A percentile compares a stretch with the other conserved stretches of the same genome.
These are phyloP conservation scores for Ophion costatus DNA, from an alignment of 2,888 invertebrate species.

Conservation along the genomic window DNA sequence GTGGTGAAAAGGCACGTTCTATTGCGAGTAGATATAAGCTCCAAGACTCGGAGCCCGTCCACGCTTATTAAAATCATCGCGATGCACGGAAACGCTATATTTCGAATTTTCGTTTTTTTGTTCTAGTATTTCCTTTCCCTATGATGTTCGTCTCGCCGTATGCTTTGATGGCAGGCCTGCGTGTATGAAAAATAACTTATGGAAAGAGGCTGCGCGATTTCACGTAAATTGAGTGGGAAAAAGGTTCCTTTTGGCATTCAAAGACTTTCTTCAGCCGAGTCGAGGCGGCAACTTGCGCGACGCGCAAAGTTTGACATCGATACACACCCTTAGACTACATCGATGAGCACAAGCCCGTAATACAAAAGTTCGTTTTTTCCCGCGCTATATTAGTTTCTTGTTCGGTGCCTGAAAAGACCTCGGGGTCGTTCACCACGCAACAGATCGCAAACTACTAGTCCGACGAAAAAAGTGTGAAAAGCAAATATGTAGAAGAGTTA, in stretches of 20 bases:
- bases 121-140: slow-evolving; percentile 7
- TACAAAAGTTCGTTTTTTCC: slow-evolving; percentile 36
- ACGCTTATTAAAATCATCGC: slow-evolving; percentile 12
- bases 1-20: background rate
- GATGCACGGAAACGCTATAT: slow-evolving; percentile 29
- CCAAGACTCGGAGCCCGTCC: slow-evolving; percentile 4
- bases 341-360: slow-evolving; percentile 54
- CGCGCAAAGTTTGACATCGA: slow-evolving; percentile 58
- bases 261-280: slow-evolving; percentile 32
- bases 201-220: slow-evolving; percentile 34
- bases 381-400: slow-evolving; percentile 13
- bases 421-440: too few relatives aligned
- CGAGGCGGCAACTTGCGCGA: slow-evolving; percentile 59
- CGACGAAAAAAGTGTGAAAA: too few relatives aligned
- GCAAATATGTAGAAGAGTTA: too few relatives aligned
- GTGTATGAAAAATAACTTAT: slow-evolving; percentile 51
- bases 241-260: background rate
- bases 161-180: slow-evolving; percentile 23
- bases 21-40: background rate
- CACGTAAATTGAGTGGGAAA: slow-evolving; percentile 16
- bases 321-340: slow-evolving; percentile 56
- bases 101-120: slow-evolving; percentile 4
- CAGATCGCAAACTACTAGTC: too few relatives aligned
- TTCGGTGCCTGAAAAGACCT: background rate
- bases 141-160: slow-evolving; percentile 41